Evolutionary conservation across 2,888 invertebrate species (phyloP).

Genomic region (Drosophila acutilabella): DNA sequence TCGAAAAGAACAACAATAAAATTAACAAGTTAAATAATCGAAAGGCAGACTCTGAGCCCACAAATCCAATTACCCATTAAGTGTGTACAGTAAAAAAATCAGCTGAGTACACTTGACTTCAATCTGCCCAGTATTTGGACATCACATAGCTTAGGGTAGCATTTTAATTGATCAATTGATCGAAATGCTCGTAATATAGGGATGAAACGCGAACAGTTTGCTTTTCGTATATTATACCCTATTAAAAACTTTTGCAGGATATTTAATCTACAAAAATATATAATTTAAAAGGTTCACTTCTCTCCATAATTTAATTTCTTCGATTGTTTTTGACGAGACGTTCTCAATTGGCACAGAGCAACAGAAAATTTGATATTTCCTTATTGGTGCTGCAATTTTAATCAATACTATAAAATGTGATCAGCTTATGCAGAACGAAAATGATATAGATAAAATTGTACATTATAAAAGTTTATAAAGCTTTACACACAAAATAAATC

Average conservation of each 20-base stretch:
- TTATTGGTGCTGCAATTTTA: slow-evolving; percentile 1
- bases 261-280: neutral
- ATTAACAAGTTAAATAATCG: slow-evolving; percentile 78
- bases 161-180: too few relatives aligned
- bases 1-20: slow-evolving; percentile 78
- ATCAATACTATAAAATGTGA: slow-evolving; percentile 7
- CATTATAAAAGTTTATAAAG: too few relatives aligned
- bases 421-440: too few relatives aligned
- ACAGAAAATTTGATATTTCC: neutral
- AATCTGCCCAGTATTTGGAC: neutral
- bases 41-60: slow-evolving; percentile 66
- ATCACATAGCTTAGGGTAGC: too few relatives aligned
- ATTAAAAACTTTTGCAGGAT: slow-evolving; percentile 1
- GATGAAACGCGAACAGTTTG: too few relatives aligned
- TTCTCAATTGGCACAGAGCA: slow-evolving; percentile 32
- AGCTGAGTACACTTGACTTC: neutral
- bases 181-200: too few relatives aligned
- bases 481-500: too few relatives aligned
- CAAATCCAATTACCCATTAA: slow-evolving; percentile 76
- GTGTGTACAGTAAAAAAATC: slow-evolving; percentile 21
- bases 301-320: slow-evolving; percentile 67
- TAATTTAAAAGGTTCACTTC: slow-evolving; percentile 21
- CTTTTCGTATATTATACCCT: neutral
- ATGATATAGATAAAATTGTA: too few relatives aligned
- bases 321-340: slow-evolving; percentile 55